Evolutionary conservation across 2,797 vertebrate genomes (phyloP).

Genomic region (Falco novaeseelandiae): DNA sequence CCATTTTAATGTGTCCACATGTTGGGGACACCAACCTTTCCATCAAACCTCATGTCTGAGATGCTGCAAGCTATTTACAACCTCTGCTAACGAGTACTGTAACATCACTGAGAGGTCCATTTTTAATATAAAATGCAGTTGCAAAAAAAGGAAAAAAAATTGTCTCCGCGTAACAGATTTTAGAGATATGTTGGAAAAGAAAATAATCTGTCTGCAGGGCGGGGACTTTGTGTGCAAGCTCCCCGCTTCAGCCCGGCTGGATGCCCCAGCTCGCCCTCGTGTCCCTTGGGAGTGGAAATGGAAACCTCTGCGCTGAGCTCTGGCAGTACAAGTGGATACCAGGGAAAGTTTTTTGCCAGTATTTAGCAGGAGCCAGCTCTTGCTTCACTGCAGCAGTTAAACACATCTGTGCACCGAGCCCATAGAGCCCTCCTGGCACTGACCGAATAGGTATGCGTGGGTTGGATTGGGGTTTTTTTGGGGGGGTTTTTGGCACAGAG

Average conservation of each 20-base stretch:
- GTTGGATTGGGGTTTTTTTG: background rate
- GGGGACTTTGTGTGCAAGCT: background rate
- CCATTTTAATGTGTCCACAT: background rate
- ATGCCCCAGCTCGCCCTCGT: background rate
- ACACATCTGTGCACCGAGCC: background rate
- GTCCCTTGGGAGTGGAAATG: background rate
- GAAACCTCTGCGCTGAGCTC: constrained; percentile 36
- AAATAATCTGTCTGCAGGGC: background rate
- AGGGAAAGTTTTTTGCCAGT: background rate
- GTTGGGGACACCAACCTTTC: background rate
- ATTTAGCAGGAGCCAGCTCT: background rate
- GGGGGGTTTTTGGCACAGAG: background rate
- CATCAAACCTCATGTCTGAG: background rate
- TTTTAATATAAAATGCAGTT: constrained; percentile 2
- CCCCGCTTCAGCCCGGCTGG: background rate
- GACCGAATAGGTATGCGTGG: background rate
- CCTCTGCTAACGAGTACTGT: background rate
- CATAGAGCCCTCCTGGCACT: background rate
- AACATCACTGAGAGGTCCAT: background rate
- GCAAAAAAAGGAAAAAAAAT: background rate
- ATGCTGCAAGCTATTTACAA: background rate
- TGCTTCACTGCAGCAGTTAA: constrained; percentile 16
- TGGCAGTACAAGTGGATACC: constrained; percentile 26
- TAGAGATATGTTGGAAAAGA: constrained; percentile 20
- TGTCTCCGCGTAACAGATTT: background rate